These are phyloP conservation scores for Chamaea fasciata DNA, from an alignment of 2,113 vertebrate species.

Conservation along the genomic window DNA sequence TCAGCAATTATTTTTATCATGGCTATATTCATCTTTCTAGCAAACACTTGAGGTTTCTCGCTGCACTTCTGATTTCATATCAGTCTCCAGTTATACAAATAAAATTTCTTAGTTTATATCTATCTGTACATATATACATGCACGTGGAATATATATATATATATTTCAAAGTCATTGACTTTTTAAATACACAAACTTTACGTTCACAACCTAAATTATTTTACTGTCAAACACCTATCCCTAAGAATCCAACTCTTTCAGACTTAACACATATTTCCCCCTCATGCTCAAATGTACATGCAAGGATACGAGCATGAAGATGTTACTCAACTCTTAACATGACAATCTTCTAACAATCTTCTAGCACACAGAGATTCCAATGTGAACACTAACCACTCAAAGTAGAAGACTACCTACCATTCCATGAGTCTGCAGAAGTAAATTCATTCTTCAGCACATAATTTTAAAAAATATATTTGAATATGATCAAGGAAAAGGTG, in stretches of 20 bases:
- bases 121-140: background rate
- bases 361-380: background rate
- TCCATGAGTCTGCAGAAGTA: background rate
- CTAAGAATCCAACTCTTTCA: background rate
- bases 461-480: background rate
- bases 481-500: background rate
- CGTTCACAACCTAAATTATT: background rate
- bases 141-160: background rate
- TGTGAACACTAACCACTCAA: background rate
- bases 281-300: background rate
- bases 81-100: background rate
- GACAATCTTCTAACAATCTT: background rate
- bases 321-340: background rate
- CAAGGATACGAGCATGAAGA: background rate
- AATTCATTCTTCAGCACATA: background rate
- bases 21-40: background rate
- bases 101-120: background rate
- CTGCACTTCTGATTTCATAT: background rate
- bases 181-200: background rate
- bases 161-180: background rate
- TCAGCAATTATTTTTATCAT: background rate
- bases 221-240: accelerated
- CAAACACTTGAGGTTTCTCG: background rate
- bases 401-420: background rate
- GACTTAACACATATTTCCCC: background rate